These are phyloP conservation scores for Lucilia sericata DNA, from an alignment of 1,140 invertebrate species.

Conservation along the genomic window DNA sequence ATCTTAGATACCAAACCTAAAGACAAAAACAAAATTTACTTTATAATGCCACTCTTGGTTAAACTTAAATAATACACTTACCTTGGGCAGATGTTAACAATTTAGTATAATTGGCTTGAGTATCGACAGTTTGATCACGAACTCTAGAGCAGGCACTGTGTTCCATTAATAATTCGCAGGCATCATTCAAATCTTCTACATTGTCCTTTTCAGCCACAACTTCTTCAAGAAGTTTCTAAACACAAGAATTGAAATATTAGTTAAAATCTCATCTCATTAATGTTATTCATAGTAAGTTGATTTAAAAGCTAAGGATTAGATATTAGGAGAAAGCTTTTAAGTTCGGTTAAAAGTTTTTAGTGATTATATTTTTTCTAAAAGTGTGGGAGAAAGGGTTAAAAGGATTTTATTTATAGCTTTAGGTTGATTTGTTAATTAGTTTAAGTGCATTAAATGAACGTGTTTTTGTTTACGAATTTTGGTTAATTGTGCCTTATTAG, in stretches of 20 bases:
- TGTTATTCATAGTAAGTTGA: not conserved
- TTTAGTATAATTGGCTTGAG: slow-evolving; percentile 84
- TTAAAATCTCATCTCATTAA: not conserved
- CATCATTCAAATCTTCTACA: slow-evolving; percentile 86
- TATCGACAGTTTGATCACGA: slow-evolving; percentile 85
- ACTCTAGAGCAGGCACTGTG: slow-evolving; percentile 84
- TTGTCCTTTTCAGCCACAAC: slow-evolving; percentile 81
- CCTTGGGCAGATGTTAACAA: slow-evolving; percentile 81
- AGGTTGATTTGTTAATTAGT: not conserved
- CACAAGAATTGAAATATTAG: not conserved
- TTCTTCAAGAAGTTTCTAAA: slow-evolving; percentile 78
- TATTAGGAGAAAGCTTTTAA: not conserved
- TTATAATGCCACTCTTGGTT: not conserved
- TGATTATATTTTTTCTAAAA: not conserved
- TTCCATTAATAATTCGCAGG: slow-evolving; percentile 88
- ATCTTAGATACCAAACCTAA: slow-evolving; percentile 80
- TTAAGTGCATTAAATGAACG: slow-evolving; percentile 21
- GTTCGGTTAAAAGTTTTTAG: not conserved
- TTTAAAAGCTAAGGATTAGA: not conserved
- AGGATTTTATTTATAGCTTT: not conserved
- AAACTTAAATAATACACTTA: not conserved
- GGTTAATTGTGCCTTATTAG: not conserved
- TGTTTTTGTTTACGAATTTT: slow-evolving; percentile 10
- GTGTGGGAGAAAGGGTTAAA: not conserved
- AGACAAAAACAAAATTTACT: not conserved